Base-by-base conservation (phyloP, 2,797 vertebrate genomes). In the Discoglossus pictus region DNA sequence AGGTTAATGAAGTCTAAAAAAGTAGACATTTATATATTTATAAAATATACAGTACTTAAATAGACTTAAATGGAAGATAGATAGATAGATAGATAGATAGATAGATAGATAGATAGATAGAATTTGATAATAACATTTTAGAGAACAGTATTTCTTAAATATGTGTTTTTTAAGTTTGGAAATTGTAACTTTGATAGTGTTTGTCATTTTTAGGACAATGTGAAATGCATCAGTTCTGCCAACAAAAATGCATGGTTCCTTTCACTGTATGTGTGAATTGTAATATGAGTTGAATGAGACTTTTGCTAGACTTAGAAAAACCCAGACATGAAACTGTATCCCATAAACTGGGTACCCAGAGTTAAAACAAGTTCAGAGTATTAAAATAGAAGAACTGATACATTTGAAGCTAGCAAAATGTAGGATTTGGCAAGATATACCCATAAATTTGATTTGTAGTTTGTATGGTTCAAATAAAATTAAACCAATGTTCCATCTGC, bases 261-360 rank as follows among this genome's bases (percentile, higher is more conserved):
- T 70, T 85, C 75, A 80, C 70, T 76, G 64, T 62, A 73, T 84
- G 79, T 79, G 84, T 83, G 81, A 71, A 78, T 74, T 82, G 84
- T 89, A 89, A 87, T 89, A 83, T 87, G 85, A 88, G 87, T 73
- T 76, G 75, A 82, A 87, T 84, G 79, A 83, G 84, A 82, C 87
- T 85, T 86, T 85, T 87, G 83, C 84, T 87, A 87, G 83, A 85
- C 79, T 86, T 77, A 46, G 75, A 77, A 84, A 83, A 85, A 16
- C 64, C 74, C 72, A 78, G 77, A 72, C 72, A 71, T 84, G 83
- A 87, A 87, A 87, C 80, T 83, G 81, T 83, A 87, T 76, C 71
- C 84, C 78, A 74, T 80, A 82, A 78, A 80, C 76, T 73, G 74
- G 78, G 42, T 52, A 51, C 44, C 73, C 52, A 69, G 58, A 81